Evolutionary conservation across 2,888 invertebrate species (phyloP), one percentile per base, ranked within the genome.

Genomic region (Brenthis hecate): DNA sequence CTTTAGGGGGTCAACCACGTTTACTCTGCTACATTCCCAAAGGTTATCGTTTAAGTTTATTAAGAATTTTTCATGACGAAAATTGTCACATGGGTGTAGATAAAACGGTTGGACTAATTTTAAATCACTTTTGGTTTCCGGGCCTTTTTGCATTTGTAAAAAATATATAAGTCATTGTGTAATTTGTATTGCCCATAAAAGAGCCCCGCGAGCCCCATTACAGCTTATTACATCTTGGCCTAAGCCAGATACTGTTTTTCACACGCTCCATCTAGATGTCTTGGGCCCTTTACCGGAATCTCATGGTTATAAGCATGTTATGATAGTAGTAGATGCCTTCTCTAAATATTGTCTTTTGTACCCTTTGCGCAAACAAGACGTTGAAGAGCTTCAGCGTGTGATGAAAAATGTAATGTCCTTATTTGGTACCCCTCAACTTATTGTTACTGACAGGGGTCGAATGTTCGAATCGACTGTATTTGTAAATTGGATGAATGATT

Each of bases 401-500:
- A 8, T 64, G 16, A 16, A 16, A 13, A 54, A 64, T 43, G 55
- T 47, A 14, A 47, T 64, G 11, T 64, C 64, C 14, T 13, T 64
- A 14, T 64, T 64, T 47, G 64, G 64, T 32, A 19, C 13, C 3
- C 65, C 66, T 47, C 28, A 60, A 6, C n/a, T 55, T 6, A 43
- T 66, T 23, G 60, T 60, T 5, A 48, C 54, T 19, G 66, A 66
- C n/a, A 51, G 50, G 5, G 66, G 55, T 8, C 47, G 61, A n/a
- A 66, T 66, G 66, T 61, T 61, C 14, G 60, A 66, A 13, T 36
- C 32, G 16, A 16, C 23, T 5, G 32, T 14, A 4, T 66, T 66
- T 51, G 19, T 56, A 13, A 55, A 28, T 13, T 61, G 61, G 48
- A 13, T 56, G 19, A 32, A 13, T n/a, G 56, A 61, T 23, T 4